A percentile compares a stretch with the other conserved stretches of the same genome.
Evolutionary conservation across 2,888 invertebrate genomes (phyloP).

Genomic region (Miltochrista miniata): DNA sequence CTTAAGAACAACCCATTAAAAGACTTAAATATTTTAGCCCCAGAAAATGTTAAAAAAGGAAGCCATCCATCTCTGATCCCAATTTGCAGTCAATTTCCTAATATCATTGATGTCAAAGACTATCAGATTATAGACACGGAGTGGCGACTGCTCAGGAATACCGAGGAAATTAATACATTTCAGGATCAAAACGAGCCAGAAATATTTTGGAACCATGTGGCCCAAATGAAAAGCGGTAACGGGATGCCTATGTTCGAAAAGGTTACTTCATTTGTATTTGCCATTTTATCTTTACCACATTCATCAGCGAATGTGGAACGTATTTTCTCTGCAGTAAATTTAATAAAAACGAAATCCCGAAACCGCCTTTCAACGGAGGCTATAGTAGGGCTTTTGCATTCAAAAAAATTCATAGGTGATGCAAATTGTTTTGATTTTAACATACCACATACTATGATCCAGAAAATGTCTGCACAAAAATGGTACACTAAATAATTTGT

Average conservation of each 20-base stretch:
- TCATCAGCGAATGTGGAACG: background rate
- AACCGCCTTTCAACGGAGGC: background rate
- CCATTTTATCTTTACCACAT: background rate
- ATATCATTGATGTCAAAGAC: background rate
- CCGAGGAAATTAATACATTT: background rate
- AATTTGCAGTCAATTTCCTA: background rate
- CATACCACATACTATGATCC: background rate
- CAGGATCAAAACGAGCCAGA: background rate
- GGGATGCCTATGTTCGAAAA: background rate
- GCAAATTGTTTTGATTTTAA: background rate
- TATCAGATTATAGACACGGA: background rate
- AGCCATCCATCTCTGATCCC: background rate
- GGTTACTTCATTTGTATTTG: background rate
- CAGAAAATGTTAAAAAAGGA: background rate
- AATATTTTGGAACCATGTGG: conserved; percentile 1
- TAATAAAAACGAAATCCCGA: background rate
- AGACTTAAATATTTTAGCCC: background rate
- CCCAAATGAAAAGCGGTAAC: conserved; percentile 1
- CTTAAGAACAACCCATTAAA: background rate
- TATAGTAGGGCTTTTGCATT: background rate
- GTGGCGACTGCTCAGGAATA: background rate
- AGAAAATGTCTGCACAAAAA: background rate
- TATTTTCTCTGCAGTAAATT: background rate
- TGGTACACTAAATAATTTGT: background rate
- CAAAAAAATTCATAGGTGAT: background rate